Evolutionary conservation across 2,797 vertebrate genomes (phyloP), one percentile per base, ranked within the genome.

Genomic region (Oceanodroma leucorhoa): DNA sequence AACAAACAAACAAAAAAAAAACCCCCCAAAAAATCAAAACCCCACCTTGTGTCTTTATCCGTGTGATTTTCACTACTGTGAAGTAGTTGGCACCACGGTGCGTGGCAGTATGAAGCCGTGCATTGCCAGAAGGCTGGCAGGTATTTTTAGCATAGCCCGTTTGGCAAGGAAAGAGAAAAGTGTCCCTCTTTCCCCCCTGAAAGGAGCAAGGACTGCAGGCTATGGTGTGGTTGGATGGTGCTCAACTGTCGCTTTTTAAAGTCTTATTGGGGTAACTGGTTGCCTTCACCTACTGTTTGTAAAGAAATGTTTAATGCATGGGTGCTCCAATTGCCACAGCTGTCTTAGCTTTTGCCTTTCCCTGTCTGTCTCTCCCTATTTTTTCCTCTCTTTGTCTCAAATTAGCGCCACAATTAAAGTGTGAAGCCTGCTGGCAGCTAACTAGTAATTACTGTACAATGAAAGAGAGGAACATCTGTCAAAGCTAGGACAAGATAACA

Each of bases 381-480:
- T 94, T 95, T 91, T 81, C 75, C 72, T 90, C 91, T 95, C 90
- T 97, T 97, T 95, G 95, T 97, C 96, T 96, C 94, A 97, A 97
- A 97, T 97, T 97, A 97, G 95, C 45, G 3, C 92, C 76, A 94
- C 94, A 97, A 97, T 97, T 97, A 97, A 97, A 97, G 91, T 95
- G 97, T 97, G 96, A 97, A 97, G 93, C 97, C 94, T 97, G 96
- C 95, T 97, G 97, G 95, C 96, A 96, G 95, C 95, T 95, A 94
- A 91, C 87, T 95, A 66, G 96, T 97, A 97, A 97, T 97, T 97
- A 97, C 96, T 96, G 91, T 97, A 97, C 94, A 96, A 83, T 93
- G 94, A 90, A 95, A 96, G 94, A 96, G 96, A 96, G 87, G 95
- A 97, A 97, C 97, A 97, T 97, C 96, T 97, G 97, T 97, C 96